Base-by-base conservation (phyloP, 2,888 invertebrate species). In the Saturnia pavonia region DNA sequence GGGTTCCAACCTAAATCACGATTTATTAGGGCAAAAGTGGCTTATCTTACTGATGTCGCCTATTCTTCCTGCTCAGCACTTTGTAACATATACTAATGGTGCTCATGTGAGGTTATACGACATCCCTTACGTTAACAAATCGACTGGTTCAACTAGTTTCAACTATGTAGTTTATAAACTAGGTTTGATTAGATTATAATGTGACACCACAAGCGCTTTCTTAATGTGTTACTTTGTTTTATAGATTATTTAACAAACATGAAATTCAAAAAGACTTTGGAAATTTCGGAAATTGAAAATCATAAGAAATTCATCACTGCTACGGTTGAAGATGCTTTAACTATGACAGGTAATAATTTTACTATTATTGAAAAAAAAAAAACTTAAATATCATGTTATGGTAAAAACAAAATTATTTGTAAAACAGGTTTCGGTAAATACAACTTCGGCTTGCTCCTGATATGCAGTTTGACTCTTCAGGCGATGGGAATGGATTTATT, bases 401-500 rank as follows among this genome's bases (percentile, higher is more conserved):
- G 22, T 2, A 51, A n/a, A 51, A 51, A 8, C 0, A 60, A 14
- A 27, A 27, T 60, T 60, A 9, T 60, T 25, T 14, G 42, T 60
- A 68, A 51, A 16, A n/a, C 73, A 94, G 94, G 94, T 75, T 93
- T 94, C 71, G 94, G 94, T 70, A 94, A 90, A 71, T 94, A 94
- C 83, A 93, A 92, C 84, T 88, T 88, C 78, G 84, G 88, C 0
- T 79, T 94, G 12, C 87, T 94, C 7, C 76, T 91, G 66, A 84
- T 92, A 16, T 93, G 92, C 79, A 90, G 92, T 72, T 91, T 91
- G 91, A 91, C 91, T 0, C 82, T 94, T 0, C 94, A 94, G 72
- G 94, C 93, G 0, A 93, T 94, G 93, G 93, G 91, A 6, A 87
- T 93, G 91, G 93, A 93, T 69, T 83, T 94, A 71, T 94, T 94